Evolutionary conservation across 2,113 vertebrate species (phyloP).

Genomic region (Caranx ignobilis): DNA sequence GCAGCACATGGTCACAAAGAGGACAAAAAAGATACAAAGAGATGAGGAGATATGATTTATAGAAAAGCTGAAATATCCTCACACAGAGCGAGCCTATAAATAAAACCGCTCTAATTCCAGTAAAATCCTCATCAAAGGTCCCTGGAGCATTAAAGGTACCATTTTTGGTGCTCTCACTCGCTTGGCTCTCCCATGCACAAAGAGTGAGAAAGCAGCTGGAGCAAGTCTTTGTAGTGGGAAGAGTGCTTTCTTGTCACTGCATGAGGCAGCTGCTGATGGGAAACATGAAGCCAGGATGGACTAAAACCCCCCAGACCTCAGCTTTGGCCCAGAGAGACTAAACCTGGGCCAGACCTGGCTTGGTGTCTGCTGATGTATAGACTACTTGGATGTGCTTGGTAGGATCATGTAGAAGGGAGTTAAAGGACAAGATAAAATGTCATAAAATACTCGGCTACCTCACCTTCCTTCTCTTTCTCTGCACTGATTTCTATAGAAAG

Average conservation of each 20-base stretch:
- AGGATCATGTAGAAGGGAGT: neutral
- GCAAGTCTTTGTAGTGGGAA: conserved; percentile 64
- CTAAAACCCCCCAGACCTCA: conserved; percentile 50
- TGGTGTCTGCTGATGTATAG: conserved; percentile 46
- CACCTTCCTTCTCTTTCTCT: neutral
- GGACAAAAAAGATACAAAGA: conserved; percentile 46
- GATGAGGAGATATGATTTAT: conserved; percentile 56
- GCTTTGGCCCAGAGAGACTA: conserved; percentile 46
- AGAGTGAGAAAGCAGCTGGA: conserved; percentile 63
- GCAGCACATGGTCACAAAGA: conserved; percentile 39
- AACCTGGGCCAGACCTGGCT: conserved; percentile 54
- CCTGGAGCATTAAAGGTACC: conserved; percentile 2
- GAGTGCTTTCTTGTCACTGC: conserved; percentile 65
- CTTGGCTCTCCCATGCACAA: conserved; percentile 5
- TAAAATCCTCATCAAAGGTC: conserved; percentile 22
- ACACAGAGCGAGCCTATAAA: conserved; percentile 12
- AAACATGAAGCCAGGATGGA: conserved; percentile 66
- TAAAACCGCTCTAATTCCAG: conserved; percentile 23
- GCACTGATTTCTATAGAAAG: conserved; percentile 7
- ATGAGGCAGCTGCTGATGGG: conserved; percentile 63
- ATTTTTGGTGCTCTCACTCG: conserved; percentile 16
- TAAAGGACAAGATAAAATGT: too few species aligned
- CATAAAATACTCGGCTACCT: neutral
- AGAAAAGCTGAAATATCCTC: conserved; percentile 56
- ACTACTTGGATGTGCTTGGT: conserved; percentile 36